Evolutionary conservation across 2,888 invertebrate species (phyloP), one percentile per base, ranked within the genome.

Genomic region (Athalia circularis): DNA sequence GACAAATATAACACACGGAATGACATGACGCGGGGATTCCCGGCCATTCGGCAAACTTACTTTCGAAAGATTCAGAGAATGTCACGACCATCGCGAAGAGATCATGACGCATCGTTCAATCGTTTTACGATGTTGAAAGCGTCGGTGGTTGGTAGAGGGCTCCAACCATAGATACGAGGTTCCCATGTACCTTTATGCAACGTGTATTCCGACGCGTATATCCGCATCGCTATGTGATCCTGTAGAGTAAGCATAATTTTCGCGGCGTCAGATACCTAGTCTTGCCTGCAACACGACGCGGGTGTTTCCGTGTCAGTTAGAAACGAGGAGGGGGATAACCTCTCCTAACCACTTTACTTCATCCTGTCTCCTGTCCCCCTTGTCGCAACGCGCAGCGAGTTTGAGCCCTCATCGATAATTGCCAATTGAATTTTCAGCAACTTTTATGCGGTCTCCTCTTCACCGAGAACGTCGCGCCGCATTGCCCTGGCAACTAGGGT

Each of bases 371-470:
- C 72, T 72, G 57, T 72, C 57, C 72, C 29, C 68, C 59, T 59
- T 47, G 59, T 59, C 57, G 59, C 72, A 50, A 45, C 59, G 72
- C 72, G 59, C 9, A 45, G 59, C 47, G 59, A 59, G 72, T 72
- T 72, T 45, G 57, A 72, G 11, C 72, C 72, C 72, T 72, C 45
- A 29, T 72, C 72, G 72, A 72, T 72, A 72, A 72, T 72, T 72
- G 72, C 72, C 72, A 72, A 72, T 72, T 72, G 72, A 72, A 72
- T 72, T 72, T 72, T 72, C 72, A 72, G 72, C 72, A 72, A 72
- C 47, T 72, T 59, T 72, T 72, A 57, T 59, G 57, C 72, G 8
- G 59, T 47, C 52, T 72, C 72, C 29, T 62, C 62, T 11, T 47
- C 47, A 52, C 45, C 68, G 8, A 29, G n/a, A 54, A 68, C 67